Percentiles rank a stretch among this genome's conserved stretches.
Conservation (phyloP, 2,113 vertebrate genomes). For the Brachyhypopomus gauderio region DNA sequence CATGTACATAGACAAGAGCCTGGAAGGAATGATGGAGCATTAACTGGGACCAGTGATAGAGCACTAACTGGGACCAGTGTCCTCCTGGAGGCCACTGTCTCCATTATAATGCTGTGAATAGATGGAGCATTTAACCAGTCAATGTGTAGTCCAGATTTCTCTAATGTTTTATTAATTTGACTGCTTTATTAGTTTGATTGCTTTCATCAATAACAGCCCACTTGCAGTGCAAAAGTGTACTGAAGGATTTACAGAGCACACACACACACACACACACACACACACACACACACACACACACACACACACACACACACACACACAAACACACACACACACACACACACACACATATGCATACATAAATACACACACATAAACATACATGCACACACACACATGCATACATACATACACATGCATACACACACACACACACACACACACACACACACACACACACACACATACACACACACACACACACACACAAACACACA, state of each 20-base stretch:
- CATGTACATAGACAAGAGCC: constrained; percentile 30
- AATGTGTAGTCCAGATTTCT: constrained; percentile 23
- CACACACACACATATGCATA: too few species aligned
- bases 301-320: too few species aligned
- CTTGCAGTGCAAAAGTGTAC: constrained; percentile 25
- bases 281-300: neutral
- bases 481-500: too few species aligned
- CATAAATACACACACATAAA: too few species aligned
- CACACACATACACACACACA: constrained; percentile 2
- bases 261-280: constrained; percentile 3
- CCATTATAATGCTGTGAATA: constrained; percentile 40
- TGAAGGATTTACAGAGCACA: neutral
- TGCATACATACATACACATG: too few species aligned
- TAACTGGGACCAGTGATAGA: constrained; percentile 3
- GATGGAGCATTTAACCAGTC: constrained; percentile 38
- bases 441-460: neutral
- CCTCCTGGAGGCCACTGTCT: constrained; percentile 44
- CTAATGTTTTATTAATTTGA: constrained; percentile 37
- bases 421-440: too few species aligned
- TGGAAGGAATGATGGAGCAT: constrained; percentile 24
- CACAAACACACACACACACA: too few species aligned
- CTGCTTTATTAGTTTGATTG: constrained; percentile 36
- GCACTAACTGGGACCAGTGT: constrained; percentile 7
- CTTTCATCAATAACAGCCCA: constrained; percentile 9
- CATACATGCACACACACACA: too few species aligned